phyloP scores from a whole-genome alignment of 2,797 vertebrate species.

The Anas capensis region DNA sequence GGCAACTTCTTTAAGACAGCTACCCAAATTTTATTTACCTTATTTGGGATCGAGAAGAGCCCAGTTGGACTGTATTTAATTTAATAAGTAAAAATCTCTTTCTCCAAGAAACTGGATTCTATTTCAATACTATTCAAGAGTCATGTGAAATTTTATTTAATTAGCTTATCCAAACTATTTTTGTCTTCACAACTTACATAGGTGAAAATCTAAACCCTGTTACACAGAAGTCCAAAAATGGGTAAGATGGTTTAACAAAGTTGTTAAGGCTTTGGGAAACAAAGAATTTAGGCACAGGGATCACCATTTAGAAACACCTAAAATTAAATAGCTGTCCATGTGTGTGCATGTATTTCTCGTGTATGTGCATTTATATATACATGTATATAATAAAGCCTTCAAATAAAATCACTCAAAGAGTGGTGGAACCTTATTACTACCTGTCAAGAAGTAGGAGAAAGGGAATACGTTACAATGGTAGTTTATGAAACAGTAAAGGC shows the following conservation, averaged over 20 bases:
- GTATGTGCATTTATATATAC: fast-evolving
- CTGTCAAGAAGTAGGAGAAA: background rate
- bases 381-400: background rate
- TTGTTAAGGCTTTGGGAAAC: background rate
- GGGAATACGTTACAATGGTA: background rate
- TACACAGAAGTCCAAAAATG: background rate
- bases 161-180: background rate
- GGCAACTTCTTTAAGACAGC: background rate
- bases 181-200: background rate
- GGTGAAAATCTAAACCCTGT: background rate
- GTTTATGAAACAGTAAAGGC: background rate
- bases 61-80: background rate
- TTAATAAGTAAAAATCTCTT: background rate
- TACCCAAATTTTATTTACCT: background rate
- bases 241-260: background rate
- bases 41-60: background rate
- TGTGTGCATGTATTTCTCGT: background rate
- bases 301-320: background rate
- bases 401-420: background rate
- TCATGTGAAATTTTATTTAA: background rate
- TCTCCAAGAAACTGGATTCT: background rate
- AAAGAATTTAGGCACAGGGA: background rate
- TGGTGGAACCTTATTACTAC: background rate
- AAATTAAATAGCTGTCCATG: background rate
- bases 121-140: background rate